These are phyloP conservation scores for Turnix velox DNA, from an alignment of 2,113 vertebrate genomes.

Conservation along the genomic window DNA sequence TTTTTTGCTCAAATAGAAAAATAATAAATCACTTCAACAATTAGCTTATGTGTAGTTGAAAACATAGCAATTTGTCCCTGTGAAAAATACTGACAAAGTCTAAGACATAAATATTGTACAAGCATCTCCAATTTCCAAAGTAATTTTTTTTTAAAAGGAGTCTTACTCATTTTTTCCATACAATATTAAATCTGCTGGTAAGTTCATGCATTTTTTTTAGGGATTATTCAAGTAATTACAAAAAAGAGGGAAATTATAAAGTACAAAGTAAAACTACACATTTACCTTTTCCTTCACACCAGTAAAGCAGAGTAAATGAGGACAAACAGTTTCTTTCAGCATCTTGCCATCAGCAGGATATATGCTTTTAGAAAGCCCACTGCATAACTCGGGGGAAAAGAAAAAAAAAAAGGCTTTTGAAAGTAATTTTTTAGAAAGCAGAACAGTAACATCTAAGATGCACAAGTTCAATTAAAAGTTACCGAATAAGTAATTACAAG, in stretches of 20 bases:
- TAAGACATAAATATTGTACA: background rate
- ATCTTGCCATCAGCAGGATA: conserved; percentile 63
- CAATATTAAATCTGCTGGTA: background rate
- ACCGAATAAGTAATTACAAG: conserved; percentile 71
- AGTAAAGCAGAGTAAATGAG: conserved; percentile 75
- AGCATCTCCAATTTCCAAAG: background rate
- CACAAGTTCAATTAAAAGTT: conserved; percentile 63
- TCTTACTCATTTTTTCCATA: background rate
- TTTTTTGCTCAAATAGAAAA: background rate
- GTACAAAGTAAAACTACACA: background rate
- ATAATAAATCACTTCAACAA: background rate
- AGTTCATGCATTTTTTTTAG: background rate
- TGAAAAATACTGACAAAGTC: background rate
- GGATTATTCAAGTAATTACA: background rate
- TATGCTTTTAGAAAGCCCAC: conserved; percentile 73
- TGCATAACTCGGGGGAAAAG: background rate
- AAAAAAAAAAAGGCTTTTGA: conserved; percentile 1
- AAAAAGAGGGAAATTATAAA: background rate
- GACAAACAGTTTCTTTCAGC: conserved; percentile 72
- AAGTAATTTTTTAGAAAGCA: background rate
- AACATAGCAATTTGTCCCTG: fast-evolving
- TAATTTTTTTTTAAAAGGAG: too few relatives aligned
- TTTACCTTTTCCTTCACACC: conserved; percentile 70
- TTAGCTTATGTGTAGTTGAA: background rate
- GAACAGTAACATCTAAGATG: conserved; percentile 34